phyloP scores from a whole-genome alignment of 64 coral and sea anemone species.

The Actinia equina region DNA sequence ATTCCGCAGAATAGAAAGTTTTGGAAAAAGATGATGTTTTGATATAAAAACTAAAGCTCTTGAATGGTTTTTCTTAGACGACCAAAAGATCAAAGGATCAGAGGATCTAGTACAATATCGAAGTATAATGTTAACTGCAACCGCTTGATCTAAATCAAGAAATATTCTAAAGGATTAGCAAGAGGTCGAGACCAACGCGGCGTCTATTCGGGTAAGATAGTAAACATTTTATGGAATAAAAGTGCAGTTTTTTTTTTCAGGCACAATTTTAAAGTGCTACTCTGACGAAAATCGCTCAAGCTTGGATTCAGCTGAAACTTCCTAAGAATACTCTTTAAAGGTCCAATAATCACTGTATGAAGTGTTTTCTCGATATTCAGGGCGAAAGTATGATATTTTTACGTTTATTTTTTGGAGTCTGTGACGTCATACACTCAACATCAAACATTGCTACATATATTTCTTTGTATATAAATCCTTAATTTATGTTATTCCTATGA shows the following conservation, averaged over 20 bases:
- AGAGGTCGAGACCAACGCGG: conserved; percentile 11
- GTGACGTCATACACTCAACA: too few species aligned
- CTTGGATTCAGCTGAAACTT: too few species aligned
- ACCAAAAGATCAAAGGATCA: background rate
- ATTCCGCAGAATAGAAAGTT: background rate
- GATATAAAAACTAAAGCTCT: background rate
- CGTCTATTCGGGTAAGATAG: background rate
- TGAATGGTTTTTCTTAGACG: background rate
- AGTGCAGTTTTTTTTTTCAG: background rate
- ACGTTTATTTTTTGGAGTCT: too few species aligned
- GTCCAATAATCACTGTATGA: too few species aligned
- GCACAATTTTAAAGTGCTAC: too few species aligned
- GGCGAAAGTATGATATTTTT: too few species aligned
- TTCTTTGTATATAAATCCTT: too few species aligned
- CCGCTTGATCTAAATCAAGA: background rate
- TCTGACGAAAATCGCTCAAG: too few species aligned
- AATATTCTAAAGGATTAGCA: background rate
- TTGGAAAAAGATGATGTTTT: background rate
- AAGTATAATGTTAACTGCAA: background rate
- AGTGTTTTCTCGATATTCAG: too few species aligned
- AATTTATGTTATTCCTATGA: too few species aligned
- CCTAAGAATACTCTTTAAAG: too few species aligned
- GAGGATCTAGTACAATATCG: background rate
- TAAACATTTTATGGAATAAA: background rate
- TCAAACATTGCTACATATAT: too few species aligned